These are phyloP conservation scores for Drosophila watanabei DNA, from an alignment of 1,140 invertebrate species.

Conservation along the genomic window DNA sequence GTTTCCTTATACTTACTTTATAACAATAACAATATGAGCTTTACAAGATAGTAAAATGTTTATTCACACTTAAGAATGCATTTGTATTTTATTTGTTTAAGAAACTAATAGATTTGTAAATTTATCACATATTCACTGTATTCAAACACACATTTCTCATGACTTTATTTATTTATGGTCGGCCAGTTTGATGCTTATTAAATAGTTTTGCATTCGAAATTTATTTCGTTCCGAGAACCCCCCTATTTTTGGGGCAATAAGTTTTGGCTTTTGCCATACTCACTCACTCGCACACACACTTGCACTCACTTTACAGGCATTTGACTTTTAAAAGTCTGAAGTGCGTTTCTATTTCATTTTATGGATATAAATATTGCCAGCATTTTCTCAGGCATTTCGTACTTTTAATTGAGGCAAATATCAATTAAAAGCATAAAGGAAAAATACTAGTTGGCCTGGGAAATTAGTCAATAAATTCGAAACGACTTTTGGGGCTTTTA, in stretches of 20 bases:
- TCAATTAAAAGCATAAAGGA: slow-evolving; percentile 18
- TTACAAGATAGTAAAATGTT: neutral
- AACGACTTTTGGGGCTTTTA: slow-evolving; percentile 15
- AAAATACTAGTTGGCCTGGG: neutral
- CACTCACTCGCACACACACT: slow-evolving; percentile 13
- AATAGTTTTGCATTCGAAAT: slow-evolving; percentile 75
- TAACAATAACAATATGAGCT: neutral
- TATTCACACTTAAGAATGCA: neutral
- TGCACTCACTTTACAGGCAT: slow-evolving; percentile 46
- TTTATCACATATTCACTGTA: slow-evolving; percentile 1
- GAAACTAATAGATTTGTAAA: neutral
- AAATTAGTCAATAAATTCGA: slow-evolving; percentile 38
- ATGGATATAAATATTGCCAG: slow-evolving; percentile 37
- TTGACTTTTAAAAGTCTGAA: slow-evolving; percentile 44
- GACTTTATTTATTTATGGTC: slow-evolving; percentile 76
- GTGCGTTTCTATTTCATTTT: slow-evolving; percentile 45
- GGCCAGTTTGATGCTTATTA: slow-evolving; percentile 74
- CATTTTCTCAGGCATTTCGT: slow-evolving; percentile 31
- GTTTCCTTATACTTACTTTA: too few species aligned
- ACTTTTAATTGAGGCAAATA: slow-evolving; percentile 52
- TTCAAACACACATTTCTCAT: slow-evolving; percentile 33
- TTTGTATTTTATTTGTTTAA: neutral
- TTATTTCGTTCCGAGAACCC: slow-evolving; percentile 53
- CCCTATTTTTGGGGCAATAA: slow-evolving; percentile 52
- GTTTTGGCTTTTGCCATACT: slow-evolving; percentile 51